Evolutionary conservation across 1,140 invertebrate species (phyloP).

Genomic region (Metaphire vulgaris): DNA sequence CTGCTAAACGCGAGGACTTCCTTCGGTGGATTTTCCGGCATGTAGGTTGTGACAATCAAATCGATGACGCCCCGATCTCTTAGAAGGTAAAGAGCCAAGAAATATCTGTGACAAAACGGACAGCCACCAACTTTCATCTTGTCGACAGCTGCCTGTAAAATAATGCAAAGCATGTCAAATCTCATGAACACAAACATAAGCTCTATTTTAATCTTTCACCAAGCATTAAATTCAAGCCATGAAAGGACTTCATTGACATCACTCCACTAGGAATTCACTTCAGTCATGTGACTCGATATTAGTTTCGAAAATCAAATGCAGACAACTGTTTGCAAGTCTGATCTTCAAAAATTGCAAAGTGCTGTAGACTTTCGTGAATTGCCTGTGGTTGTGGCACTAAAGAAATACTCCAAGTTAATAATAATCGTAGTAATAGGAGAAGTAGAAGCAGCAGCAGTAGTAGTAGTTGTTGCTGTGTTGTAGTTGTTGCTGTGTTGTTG

Average conservation of each 20-base stretch:
- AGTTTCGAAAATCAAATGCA: too few species aligned
- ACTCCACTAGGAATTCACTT: too few species aligned
- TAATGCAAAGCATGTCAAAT: not conserved
- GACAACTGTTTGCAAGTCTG: too few species aligned
- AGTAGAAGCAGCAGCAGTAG: too few species aligned
- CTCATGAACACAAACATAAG: not conserved
- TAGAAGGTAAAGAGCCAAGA: conserved; percentile 46
- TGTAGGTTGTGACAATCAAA: conserved; percentile 46
- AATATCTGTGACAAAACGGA: conserved; percentile 48
- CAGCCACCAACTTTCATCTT: conserved; percentile 45
- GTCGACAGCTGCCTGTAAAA: conserved; percentile 36
- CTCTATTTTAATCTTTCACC: not conserved
- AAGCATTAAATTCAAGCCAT: not conserved
- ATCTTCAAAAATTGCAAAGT: too few species aligned
- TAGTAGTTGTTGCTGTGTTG: too few species aligned
- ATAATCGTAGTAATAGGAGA: too few species aligned
- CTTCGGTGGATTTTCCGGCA: conserved; percentile 43
- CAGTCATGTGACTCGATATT: too few species aligned
- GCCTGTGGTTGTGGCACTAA: too few species aligned
- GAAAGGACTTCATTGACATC: not conserved
- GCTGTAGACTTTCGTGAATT: too few species aligned
- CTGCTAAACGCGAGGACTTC: conserved; percentile 40
- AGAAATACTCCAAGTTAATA: too few species aligned
- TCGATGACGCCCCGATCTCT: conserved; percentile 41
- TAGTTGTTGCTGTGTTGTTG: not conserved